Evolutionary conservation across 2,113 vertebrate genomes (phyloP).

Genomic region (Cyphomyrus plagiostoma): DNA sequence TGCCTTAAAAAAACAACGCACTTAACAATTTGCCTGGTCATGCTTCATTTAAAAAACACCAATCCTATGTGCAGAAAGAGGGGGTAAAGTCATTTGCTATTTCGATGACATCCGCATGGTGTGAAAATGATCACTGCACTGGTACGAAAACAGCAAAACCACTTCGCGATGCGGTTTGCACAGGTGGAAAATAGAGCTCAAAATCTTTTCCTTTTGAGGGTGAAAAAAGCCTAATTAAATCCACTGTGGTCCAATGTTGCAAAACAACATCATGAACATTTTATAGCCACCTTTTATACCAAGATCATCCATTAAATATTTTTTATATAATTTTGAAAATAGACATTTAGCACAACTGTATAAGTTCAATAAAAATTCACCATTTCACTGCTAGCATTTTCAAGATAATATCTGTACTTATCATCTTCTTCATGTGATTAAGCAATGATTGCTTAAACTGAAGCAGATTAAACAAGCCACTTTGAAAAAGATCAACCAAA

Average conservation of each 20-base stretch:
- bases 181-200: no score
- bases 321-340: not conserved
- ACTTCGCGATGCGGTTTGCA: no score
- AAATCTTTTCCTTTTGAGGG: not conserved
- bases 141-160: no score
- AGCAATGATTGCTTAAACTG: not conserved
- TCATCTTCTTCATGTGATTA: not conserved
- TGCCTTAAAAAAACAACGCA: no score
- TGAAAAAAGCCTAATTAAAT: not conserved
- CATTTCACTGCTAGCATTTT: not conserved
- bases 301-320: not conserved
- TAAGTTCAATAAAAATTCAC: not conserved
- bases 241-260: not conserved
- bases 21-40: no score
- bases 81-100: no score
- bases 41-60: no score
- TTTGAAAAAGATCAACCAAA: not conserved
- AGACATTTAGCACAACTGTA: not conserved
- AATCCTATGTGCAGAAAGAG: no score
- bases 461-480: not conserved
- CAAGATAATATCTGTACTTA: not conserved
- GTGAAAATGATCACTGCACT: no score
- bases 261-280: not conserved
- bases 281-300: not conserved
- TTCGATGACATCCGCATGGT: no score